Evolutionary conservation across 1,140 invertebrate species (phyloP).

Genomic region (Solenopsis invicta): DNA sequence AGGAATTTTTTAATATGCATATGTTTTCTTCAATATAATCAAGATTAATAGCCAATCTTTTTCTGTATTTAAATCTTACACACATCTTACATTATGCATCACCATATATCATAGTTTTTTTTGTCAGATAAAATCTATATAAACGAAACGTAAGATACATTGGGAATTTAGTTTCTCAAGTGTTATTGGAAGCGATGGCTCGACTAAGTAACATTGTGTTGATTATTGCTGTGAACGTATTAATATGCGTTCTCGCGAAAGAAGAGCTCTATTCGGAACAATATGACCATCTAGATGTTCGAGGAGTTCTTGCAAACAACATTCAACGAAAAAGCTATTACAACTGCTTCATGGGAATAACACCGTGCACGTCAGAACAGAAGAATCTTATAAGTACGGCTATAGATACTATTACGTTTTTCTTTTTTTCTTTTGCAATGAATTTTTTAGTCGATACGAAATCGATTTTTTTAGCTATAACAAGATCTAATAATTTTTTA

Average conservation of each 20-base stretch:
- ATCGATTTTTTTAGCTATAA: neutral
- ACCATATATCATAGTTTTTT: neutral
- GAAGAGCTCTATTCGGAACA: constrained; percentile 47
- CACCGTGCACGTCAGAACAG: constrained; percentile 78
- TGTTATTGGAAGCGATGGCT: neutral
- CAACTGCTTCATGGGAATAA: constrained; percentile 83
- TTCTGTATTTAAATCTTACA: neutral
- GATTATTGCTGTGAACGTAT: neutral
- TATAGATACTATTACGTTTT: neutral
- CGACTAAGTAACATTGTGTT: neutral
- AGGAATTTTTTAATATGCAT: too few relatives aligned
- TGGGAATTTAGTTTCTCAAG: neutral
- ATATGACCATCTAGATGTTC: constrained; percentile 48
- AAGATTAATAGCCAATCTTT: neutral
- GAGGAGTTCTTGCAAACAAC: constrained; percentile 22
- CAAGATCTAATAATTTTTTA: neutral
- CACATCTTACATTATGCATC: neutral
- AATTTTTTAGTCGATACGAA: neutral
- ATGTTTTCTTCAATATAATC: too few relatives aligned
- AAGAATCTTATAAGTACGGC: constrained; percentile 71
- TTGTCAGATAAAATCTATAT: neutral
- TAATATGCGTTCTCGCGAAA: constrained; percentile 16
- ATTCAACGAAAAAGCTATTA: constrained; percentile 74
- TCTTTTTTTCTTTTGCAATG: neutral
- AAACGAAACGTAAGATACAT: neutral